Percentiles rank a stretch among this genome's conserved stretches.
Conservation (phyloP, 2,113 vertebrate species). For the Dromas ardeola region DNA sequence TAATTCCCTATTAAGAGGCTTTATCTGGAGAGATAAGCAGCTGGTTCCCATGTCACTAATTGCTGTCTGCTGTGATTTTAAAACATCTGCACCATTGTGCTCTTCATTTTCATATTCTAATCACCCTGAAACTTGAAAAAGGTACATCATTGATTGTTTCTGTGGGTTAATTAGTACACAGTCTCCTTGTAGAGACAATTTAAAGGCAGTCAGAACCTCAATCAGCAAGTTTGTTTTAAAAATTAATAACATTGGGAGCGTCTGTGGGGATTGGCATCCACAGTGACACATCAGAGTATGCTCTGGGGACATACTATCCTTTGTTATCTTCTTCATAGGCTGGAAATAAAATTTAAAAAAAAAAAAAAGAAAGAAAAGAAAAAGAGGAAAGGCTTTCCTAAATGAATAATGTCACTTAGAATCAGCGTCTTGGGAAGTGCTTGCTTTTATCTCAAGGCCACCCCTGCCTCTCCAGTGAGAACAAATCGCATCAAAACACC, state of each 20-base stretch:
- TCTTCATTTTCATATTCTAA: slow-evolving; percentile 87
- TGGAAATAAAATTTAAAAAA: not conserved
- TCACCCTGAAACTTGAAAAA: slow-evolving; percentile 85
- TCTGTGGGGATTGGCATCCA: slow-evolving; percentile 66
- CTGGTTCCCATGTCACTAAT: slow-evolving; percentile 85
- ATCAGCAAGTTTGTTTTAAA: slow-evolving; percentile 84
- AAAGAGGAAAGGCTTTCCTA: not conserved
- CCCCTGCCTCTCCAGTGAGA: not conserved
- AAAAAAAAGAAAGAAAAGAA: not conserved
- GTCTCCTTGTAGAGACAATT: slow-evolving; percentile 81
- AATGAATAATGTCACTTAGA: not conserved
- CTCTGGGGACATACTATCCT: slow-evolving; percentile 15
- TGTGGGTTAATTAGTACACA: slow-evolving; percentile 84
- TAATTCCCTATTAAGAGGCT: slow-evolving; percentile 85
- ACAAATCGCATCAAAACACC: not conserved
- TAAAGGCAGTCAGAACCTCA: slow-evolving; percentile 80
- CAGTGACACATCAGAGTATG: slow-evolving; percentile 31
- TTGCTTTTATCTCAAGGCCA: not conserved
- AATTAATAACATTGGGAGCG: slow-evolving; percentile 75
- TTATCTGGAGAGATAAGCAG: slow-evolving; percentile 87
- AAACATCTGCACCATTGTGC: slow-evolving; percentile 85
- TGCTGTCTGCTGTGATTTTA: slow-evolving; percentile 87
- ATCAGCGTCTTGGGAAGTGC: not conserved
- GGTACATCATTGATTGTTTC: slow-evolving; percentile 82
- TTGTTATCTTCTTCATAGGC: slow-evolving; percentile 20